Percentiles rank a stretch among this genome's conserved stretches.
These are phyloP conservation scores for Bambusicola thoracicus DNA, from an alignment of 2,113 vertebrate genomes.

Conservation along the genomic window DNA sequence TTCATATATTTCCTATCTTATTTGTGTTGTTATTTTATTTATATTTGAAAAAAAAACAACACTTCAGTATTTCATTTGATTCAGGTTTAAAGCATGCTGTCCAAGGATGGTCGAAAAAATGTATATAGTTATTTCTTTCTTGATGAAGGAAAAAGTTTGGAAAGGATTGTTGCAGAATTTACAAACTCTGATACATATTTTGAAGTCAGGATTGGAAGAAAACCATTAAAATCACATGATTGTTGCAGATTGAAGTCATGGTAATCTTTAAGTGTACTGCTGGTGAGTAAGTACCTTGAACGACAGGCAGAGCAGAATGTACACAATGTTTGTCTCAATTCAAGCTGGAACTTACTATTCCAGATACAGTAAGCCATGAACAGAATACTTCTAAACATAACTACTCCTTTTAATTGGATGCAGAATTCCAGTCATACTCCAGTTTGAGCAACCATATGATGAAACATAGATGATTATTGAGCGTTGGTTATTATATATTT, in stretches of 20 bases:
- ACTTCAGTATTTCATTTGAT: background rate
- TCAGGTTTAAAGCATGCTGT: background rate
- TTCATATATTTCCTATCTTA: background rate
- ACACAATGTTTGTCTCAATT: background rate
- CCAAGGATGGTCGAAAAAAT: background rate
- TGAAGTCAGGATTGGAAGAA: background rate
- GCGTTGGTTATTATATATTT: background rate
- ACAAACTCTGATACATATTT: background rate
- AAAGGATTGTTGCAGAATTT: background rate
- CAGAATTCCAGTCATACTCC: background rate
- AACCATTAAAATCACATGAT: background rate
- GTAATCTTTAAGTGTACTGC: background rate
- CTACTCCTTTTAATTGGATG: background rate
- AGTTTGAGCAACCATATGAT: background rate
- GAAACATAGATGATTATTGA: background rate
- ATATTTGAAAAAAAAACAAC: background rate
- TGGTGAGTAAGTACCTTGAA: background rate
- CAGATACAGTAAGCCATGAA: background rate
- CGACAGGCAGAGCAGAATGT: background rate
- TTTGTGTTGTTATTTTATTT: background rate
- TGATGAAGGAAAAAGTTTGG: background rate
- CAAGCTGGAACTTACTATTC: background rate
- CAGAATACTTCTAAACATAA: background rate
- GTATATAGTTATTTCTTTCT: rapidly evolving
- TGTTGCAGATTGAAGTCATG: background rate